Conservation (phyloP, 2,888 invertebrate genomes). For the Sisyra terminalis region DNA sequence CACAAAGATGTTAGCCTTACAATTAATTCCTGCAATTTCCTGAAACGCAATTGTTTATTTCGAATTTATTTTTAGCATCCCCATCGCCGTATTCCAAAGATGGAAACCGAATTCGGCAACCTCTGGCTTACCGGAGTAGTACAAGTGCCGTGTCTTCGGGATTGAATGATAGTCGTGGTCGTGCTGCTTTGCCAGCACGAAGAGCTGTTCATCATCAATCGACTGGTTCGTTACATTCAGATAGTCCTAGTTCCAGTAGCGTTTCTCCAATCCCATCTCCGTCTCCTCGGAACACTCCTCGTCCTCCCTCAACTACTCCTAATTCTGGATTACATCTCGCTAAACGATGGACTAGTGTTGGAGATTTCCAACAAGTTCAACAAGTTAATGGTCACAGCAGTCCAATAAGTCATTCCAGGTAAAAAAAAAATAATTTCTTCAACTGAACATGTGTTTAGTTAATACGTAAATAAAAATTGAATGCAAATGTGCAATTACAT, state of each 20-base stretch:
- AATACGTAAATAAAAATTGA: too few relatives aligned
- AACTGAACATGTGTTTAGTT: too few relatives aligned
- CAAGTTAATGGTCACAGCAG: conserved; percentile 14
- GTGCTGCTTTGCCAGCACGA: conserved; percentile 26
- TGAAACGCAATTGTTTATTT: too few relatives aligned
- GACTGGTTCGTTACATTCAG: conserved; percentile 65
- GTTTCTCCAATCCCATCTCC: conserved; percentile 71
- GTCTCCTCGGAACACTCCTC: conserved; percentile 52
- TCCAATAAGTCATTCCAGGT: conserved; percentile 29
- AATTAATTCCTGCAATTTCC: too few relatives aligned
- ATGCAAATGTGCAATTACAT: too few relatives aligned
- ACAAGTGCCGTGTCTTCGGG: background rate
- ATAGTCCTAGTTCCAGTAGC: conserved; percentile 67
- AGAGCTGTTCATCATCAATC: conserved; percentile 70
- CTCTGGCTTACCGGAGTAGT: conserved; percentile 2
- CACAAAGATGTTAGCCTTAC: conserved; percentile 22
- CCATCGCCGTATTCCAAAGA: background rate
- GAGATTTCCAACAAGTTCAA: conserved; percentile 52
- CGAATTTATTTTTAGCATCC: conserved; percentile 14
- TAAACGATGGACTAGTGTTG: conserved; percentile 71
- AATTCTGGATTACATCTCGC: conserved; percentile 21
- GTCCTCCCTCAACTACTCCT: conserved; percentile 26
- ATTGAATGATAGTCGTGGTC: background rate
- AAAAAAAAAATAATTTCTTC: too few relatives aligned
- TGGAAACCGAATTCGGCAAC: conserved; percentile 5